Base-by-base conservation (phyloP, 2,113 vertebrate genomes). In the Zingel zingel region DNA sequence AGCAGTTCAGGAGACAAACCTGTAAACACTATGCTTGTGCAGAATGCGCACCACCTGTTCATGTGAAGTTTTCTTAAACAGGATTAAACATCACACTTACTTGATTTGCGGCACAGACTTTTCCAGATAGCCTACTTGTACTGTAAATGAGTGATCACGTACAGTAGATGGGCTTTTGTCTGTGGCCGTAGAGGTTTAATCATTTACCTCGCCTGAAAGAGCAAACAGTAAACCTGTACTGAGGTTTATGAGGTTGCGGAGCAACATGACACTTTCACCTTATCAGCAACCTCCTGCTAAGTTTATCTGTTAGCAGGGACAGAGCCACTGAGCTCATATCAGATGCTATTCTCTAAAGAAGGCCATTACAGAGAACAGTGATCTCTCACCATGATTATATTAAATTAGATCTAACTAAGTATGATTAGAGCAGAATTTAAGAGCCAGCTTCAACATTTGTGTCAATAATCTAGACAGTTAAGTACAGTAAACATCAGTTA, bases 201-300 rank as follows among this genome's bases (percentile, higher is more conserved):
- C 63, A 92, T 93, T 92, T 4, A 92, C 79, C 66, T 69, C 5
- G 10, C 14, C 68, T 81, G 71, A 58, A 62, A 48, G 67, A 53
- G 63, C 51, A 75, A 57, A 74, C 69, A 33, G 63, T 83, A 69
- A n/a, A 83, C 71, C 67, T 18, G 56, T 15, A 0, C 61, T 69
- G 47, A 21, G 19, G 25, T 82, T 88, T 85, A 86, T 72, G 68
- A 79, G 79, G 78, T 76, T 85, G 56, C 71, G 0, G 15, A 23
- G 83, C 75, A 89, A 92, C 82, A 43, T 39, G 57, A 88, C 89
- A 90, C 91, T 88, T 89, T 92, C 85, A 18, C 84, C 83, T 84
- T 88, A 88, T 89, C 71, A 61, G 73, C n/a, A 18, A 73, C 18
- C 73, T 51, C 74, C 83, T 36, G 69, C 75, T 36, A 83, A 86